Evolutionary conservation across 1,140 invertebrate genomes (phyloP), one percentile per base, ranked within the genome.

Genomic region (Tetraneura akinire): DNA sequence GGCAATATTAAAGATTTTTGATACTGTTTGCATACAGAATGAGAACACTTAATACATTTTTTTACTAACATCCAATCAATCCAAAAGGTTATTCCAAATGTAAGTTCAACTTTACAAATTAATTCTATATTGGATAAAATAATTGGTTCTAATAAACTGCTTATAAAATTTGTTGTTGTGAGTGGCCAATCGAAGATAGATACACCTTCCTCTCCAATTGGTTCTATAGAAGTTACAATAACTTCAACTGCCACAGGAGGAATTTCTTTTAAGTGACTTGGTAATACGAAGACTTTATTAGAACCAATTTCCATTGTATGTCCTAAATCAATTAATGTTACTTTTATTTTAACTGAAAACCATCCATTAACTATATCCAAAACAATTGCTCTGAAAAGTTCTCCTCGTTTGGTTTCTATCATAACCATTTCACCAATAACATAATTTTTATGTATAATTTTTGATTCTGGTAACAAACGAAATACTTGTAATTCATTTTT

Each of bases 21-120:
- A 51, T 78, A 60, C 2, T 62, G n/a, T 78, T 78, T 78, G 21
- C 74, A 78, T 18, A 21, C 3, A 18, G 62, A 62, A n/a, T 78
- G 74, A 47, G 74, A 62, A 78, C 74, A 78, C 26, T 45, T 78
- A 10, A 45, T 10, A 78, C 74, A 78, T 62, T 78, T 57, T 23
- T 62, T 60, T 11, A 47, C 37, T 29, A 78, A 62, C 6, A 78
- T 29, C 74, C 74, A 62, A 60, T 26, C n/a, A 57, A 78, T n/a
- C 74, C 74, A 78, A 10, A 78, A n/a, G 8, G 37, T 62, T 26
- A n/a, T 60, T 57, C 74, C 74, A 29, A 78, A 42, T 42, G 5
- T n/a, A 47, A 78, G 37, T 78, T 62, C 74, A 57, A 78, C 74
- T 60, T 78, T 78, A 10, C 74, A 55, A 60, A 62, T 62, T 47